Evolutionary conservation across 1,140 invertebrate species (phyloP).

Genomic region (Sminthurides bifidus): DNA sequence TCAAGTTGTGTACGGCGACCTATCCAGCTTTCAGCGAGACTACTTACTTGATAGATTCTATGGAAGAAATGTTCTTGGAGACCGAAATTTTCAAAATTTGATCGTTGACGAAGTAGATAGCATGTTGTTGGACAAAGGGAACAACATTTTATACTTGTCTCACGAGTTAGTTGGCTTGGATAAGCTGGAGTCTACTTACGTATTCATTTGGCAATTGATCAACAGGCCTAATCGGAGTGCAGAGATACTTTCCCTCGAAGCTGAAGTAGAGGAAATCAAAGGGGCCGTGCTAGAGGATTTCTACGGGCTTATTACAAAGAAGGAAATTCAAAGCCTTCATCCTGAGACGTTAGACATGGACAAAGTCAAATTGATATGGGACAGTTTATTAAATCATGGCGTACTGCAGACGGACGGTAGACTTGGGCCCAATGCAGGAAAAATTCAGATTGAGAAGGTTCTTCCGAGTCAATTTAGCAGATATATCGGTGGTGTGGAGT

Average conservation of each 20-base stretch:
- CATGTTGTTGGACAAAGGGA: slow-evolving; percentile 22
- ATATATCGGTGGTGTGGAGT: neutral
- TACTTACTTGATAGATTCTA: slow-evolving; percentile 31
- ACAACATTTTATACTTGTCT: slow-evolving; percentile 13
- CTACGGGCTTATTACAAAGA: slow-evolving; percentile 14
- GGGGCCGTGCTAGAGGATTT: slow-evolving; percentile 28
- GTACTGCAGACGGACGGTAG: no score
- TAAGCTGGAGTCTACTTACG: neutral
- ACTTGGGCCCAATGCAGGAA: no score
- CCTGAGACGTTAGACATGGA: no score
- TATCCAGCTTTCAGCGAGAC: slow-evolving; percentile 35
- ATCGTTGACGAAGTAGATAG: slow-evolving; percentile 25
- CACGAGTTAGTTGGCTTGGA: slow-evolving; percentile 11
- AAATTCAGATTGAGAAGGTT: no score
- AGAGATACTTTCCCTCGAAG: slow-evolving; percentile 15
- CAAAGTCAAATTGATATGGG: no score
- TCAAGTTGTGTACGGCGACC: slow-evolving; percentile 34
- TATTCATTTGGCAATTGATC: slow-evolving; percentile 26
- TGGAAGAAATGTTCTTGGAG: slow-evolving; percentile 27
- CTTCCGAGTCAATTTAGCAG: no score
- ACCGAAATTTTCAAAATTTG: slow-evolving; percentile 31
- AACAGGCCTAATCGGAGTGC: slow-evolving; percentile 16
- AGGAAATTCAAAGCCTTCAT: no score
- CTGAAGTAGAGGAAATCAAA: slow-evolving; percentile 12
- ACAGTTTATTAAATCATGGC: no score